Base-by-base conservation (phyloP, 2,113 vertebrate species). In the Callionymus lyra region DNA sequence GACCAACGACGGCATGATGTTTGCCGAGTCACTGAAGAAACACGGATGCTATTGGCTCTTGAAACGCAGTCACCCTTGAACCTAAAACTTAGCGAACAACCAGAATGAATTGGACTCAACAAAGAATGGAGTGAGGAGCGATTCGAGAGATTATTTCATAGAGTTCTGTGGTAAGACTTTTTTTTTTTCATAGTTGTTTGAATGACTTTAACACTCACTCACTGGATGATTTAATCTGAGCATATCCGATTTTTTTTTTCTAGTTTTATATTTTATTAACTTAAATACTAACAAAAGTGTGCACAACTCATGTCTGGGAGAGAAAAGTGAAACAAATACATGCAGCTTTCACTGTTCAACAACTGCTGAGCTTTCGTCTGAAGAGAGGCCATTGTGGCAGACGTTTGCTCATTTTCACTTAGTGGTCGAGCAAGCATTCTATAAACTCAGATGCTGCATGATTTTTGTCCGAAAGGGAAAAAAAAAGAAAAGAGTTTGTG, bases 51-150 rank as follows among this genome's bases (percentile, higher is more conserved):
- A 80, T 60, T 81, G 74, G 74, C 43, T 59, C 14, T 9, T 33
- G 31, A 27, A 39, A 43, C 0, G 0, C 12, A 34, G n/a, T 0
- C 18, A 39, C 34, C 12, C 21, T 31, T 5, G 6, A 44, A 49
- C 12, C 14, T 46, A 13, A 45, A 56, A 38, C 53, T 52, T 16
- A 32, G 38, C 47, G 2, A 71, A 76, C 69, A 0, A 34, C 9
- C 56, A 67, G 56, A 78, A 76, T 81, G 70, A 71, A 70, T 13
- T 21, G 35, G 41, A 64, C 54, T 53, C 41, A 31, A 50, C 40
- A 12, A n/a, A 33, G 56, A 60, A 67, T 15, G 52, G 19, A 16
- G 44, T 17, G 1, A 4, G 1, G 40, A 36, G 32, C 16, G 6
- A 41, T 13, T 15, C 2, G 8, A 56, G 62, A 34, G 19, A 71